phyloP scores from a whole-genome alignment of 2,797 vertebrate species.

The Loris lydekkerianus region DNA sequence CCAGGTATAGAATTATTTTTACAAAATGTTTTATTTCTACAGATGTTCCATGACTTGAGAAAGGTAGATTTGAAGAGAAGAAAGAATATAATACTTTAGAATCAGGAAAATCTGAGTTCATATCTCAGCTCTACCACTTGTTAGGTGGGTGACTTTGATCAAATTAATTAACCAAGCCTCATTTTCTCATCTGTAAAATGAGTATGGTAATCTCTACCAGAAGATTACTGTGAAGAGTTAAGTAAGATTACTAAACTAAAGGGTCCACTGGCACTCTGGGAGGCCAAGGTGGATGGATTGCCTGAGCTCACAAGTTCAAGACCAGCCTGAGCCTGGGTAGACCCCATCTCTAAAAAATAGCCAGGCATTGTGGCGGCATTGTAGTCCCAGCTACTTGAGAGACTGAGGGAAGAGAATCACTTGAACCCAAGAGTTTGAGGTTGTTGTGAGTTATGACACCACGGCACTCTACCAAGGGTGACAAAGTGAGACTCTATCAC shows the following conservation, averaged over 20 bases:
- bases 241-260: conserved; percentile 19
- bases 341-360: too few species aligned
- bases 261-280: too few species aligned
- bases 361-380: too few species aligned
- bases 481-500: too few species aligned
- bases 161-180: conserved; percentile 43
- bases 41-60: conserved; percentile 27
- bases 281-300: too few species aligned
- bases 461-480: too few species aligned
- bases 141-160: conserved; percentile 28
- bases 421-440: too few species aligned
- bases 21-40: background rate
- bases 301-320: too few species aligned
- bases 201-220: background rate
- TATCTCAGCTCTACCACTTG: background rate
- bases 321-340: too few species aligned
- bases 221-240: conserved; percentile 32
- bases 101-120: conserved; percentile 27
- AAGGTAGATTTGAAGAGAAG: conserved; percentile 40
- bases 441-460: too few species aligned
- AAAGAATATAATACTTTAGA: background rate
- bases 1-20: conserved; percentile 79
- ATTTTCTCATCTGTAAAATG: conserved; percentile 37
- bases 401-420: too few species aligned
- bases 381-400: too few species aligned